Base-by-base conservation (phyloP, 2,888 invertebrate species). In the Disparrhopalites patrizii region DNA sequence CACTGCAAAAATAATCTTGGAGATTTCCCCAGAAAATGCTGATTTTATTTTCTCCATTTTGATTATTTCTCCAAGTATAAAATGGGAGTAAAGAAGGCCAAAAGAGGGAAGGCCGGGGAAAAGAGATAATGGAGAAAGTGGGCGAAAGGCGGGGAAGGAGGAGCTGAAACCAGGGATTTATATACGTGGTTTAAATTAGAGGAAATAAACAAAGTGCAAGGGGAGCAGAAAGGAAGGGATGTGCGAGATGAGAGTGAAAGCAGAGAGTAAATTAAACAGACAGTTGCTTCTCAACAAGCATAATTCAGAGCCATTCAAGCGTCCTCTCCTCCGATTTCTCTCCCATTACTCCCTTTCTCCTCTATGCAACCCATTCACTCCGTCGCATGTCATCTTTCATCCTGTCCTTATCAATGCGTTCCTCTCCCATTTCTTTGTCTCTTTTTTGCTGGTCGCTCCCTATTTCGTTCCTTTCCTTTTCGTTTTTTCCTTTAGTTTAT, bases 221-320 rank as follows among this genome's bases (percentile, higher is more conserved):
- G 36, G 28, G 33, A 76, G 80, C 76, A 75, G 80, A 76, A 71
- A 79, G 77, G 69, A 77, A 70, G 71, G 76, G 70, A 70, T 76
- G 70, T 18, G 79, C 80, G 73, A 80, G 78, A n/a, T n/a, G n/a
- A n/a, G n/a, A n/a, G n/a, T n/a, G 47, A 7, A 47, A 75, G 79
- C 78, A 76, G 81, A 78, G 75, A 82, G 79, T 77, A 82, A 79
- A 20, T 80, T 78, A 65, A 81, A 79, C 27, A 82, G 82, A 65
- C 80, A 78, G 56, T 77, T 76, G 73, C 82, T 40, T 38, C 65
- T 50, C 30, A 57, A 28, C 62, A 47, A 40, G 56, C 31, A 31
- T 31, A 30, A 28, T 54, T 54, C 54, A 54, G 20, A 54, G 54
- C 31, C 54, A 18, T 31, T 31, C 27, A 27, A 54, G 54, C 54